A percentile compares a stretch with the other conserved stretches of the same genome.
phyloP scores from a whole-genome alignment of 2,113 vertebrate genomes.

The Ctenodactylus gundi region DNA sequence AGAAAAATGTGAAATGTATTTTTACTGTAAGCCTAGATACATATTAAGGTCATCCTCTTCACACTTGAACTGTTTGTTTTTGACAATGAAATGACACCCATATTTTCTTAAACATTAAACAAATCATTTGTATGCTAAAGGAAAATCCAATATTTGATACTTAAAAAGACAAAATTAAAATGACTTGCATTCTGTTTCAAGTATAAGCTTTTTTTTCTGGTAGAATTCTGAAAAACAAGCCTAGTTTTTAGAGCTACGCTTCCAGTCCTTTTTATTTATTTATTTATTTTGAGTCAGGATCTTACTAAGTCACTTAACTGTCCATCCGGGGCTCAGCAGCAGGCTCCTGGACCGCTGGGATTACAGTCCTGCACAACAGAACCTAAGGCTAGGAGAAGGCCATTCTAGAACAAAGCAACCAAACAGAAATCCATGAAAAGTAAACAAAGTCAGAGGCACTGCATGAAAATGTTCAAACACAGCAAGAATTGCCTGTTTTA shows the following conservation, averaged over 20 bases:
- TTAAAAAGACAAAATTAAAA: not conserved
- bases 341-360: too few relatives aligned
- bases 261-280: too few relatives aligned
- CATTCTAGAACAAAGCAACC: not conserved
- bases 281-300: too few relatives aligned
- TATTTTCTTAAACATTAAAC: not conserved
- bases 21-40: not conserved
- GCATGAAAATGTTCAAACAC: not conserved
- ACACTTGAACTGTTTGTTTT: not conserved
- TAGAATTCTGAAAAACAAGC: not conserved
- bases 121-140: not conserved
- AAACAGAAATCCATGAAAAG: not conserved
- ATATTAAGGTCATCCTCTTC: not conserved
- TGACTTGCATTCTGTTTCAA: not conserved
- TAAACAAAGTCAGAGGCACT: not conserved
- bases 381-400: too few relatives aligned
- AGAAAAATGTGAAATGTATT: not conserved
- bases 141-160: not conserved
- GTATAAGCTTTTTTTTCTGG: not conserved
- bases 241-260: not conserved
- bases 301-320: too few relatives aligned
- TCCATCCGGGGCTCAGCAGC: too few relatives aligned
- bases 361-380: too few relatives aligned
- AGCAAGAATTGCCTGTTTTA: not conserved
- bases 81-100: not conserved